Conservation (phyloP, 2,888 invertebrate species). For the Nomada fabriciana region DNA sequence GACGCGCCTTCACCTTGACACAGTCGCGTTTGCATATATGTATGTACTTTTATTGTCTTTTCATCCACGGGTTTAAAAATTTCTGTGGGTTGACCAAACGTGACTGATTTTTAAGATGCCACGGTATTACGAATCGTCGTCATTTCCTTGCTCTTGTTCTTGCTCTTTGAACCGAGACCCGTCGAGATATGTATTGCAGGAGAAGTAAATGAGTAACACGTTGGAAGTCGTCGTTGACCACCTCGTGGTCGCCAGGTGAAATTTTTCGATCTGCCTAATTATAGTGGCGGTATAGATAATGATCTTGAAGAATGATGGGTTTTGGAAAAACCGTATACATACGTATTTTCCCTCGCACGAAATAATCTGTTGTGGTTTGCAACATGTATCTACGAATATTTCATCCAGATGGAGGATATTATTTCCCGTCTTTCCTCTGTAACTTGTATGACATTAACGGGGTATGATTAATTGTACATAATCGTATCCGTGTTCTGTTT, state of each 20-base stretch:
- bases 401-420: background rate
- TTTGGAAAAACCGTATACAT: conserved; percentile 22
- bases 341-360: background rate
- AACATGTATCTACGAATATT: background rate
- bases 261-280: conserved; percentile 39
- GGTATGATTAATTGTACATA: background rate
- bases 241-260: conserved; percentile 62
- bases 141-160: background rate
- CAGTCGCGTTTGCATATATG: conserved; percentile 65
- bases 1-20: conserved; percentile 81
- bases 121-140: background rate
- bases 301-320: conserved; percentile 23
- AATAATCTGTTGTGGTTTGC: background rate
- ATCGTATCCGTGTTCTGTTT: conserved; percentile 13
- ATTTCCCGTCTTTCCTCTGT: conserved; percentile 6
- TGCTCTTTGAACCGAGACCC: background rate
- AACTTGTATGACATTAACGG: background rate
- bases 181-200: conserved; percentile 1
- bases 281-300: conserved; percentile 40
- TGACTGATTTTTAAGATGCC: background rate
- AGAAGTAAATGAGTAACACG: conserved; percentile 28
- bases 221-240: conserved; percentile 10
- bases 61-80: conserved; percentile 5
- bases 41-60: conserved; percentile 47
- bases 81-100: conserved; percentile 1